Conservation (phyloP, 2,888 invertebrate species). For the Clanis bilineata region DNA sequence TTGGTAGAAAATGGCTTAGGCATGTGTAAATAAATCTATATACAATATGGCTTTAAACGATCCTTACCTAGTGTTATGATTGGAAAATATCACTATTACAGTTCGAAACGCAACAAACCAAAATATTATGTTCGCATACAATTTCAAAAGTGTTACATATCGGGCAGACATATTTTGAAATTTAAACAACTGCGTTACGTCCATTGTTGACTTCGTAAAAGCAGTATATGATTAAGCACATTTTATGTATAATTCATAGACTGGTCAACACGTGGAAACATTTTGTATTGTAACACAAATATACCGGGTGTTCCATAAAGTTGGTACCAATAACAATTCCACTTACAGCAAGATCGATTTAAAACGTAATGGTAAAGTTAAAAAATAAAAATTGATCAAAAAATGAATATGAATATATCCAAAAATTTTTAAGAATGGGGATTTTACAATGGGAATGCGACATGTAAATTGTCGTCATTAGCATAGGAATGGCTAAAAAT, state of each 20-base stretch:
- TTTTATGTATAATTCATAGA: conserved; percentile 8
- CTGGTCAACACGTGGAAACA: conserved; percentile 1
- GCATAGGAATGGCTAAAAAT: too few species aligned
- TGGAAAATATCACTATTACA: not conserved
- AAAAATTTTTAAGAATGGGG: too few species aligned
- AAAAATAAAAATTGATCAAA: too few species aligned
- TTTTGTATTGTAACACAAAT: conserved; percentile 8
- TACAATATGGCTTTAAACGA: conserved; percentile 7
- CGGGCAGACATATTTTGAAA: conserved; percentile 6
- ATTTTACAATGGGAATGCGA: too few species aligned
- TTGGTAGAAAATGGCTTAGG: conserved; percentile 51
- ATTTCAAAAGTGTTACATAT: conserved; percentile 3
- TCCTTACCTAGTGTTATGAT: not conserved
- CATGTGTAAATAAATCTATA: conserved; percentile 22
- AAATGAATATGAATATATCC: too few species aligned
- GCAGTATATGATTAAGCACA: conserved; percentile 11
- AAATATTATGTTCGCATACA: not conserved
- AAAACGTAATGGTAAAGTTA: too few species aligned
- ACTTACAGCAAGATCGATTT: too few species aligned
- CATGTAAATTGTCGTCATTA: too few species aligned
- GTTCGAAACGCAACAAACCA: conserved; percentile 1
- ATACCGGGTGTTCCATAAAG: too few species aligned
- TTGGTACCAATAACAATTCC: too few species aligned
- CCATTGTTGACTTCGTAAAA: conserved; percentile 7
- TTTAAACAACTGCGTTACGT: conserved; percentile 5